These are phyloP conservation scores for Didymodactylos carnosus DNA, from an alignment of 2,888 invertebrate genomes.

Conservation along the genomic window DNA sequence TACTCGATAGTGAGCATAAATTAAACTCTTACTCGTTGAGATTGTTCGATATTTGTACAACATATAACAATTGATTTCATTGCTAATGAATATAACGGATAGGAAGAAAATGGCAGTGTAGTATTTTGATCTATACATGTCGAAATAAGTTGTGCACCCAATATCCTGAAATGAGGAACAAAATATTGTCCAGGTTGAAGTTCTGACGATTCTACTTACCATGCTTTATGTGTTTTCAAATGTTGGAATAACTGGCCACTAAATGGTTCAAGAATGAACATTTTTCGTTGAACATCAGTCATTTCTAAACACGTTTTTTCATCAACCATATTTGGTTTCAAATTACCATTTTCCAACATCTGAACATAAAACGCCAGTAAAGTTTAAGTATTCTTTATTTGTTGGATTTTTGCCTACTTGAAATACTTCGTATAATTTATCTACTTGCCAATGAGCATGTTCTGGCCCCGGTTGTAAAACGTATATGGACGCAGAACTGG, in stretches of 20 bases:
- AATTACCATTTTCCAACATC: background rate
- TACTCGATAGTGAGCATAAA: background rate
- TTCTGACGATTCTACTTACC: too few species aligned
- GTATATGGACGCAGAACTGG: background rate
- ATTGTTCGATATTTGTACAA: slow-evolving; percentile 8
- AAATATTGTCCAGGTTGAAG: too few species aligned
- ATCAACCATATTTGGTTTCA: background rate
- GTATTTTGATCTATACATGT: background rate
- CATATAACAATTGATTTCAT: slow-evolving; percentile 11
- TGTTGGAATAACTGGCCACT: background rate
- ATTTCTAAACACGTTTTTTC: background rate
- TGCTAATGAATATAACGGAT: slow-evolving; percentile 8
- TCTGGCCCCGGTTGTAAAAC: background rate
- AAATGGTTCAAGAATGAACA: background rate
- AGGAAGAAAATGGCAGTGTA: background rate
- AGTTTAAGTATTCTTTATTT: background rate
- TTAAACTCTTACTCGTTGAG: background rate
- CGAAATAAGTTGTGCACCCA: background rate
- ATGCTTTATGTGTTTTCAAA: background rate
- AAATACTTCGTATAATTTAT: background rate
- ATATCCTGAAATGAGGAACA: background rate
- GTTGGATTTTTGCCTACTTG: background rate
- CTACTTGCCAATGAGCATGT: background rate
- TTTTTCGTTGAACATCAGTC: background rate
- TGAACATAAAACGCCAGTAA: background rate